Conservation (phyloP, 2,113 vertebrate genomes). For the Apodemus speciosus region DNA sequence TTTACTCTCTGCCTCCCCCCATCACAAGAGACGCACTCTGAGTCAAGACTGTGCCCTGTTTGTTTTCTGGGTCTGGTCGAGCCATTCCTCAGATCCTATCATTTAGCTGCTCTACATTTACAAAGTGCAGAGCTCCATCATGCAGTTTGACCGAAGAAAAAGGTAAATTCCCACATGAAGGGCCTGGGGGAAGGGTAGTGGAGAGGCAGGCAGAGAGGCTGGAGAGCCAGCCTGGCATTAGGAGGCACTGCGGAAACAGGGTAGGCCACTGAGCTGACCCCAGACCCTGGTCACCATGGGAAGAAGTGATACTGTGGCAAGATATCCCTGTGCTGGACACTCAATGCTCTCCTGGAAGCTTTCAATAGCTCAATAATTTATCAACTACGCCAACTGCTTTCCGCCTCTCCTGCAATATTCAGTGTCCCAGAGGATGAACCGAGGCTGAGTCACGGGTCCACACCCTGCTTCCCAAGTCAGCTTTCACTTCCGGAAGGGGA, state of each 20-base stretch:
- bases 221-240: not conserved
- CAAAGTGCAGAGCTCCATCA: not conserved
- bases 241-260: not conserved
- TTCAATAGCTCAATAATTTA: slow-evolving; percentile 43
- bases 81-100: not conserved
- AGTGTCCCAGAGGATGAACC: not conserved
- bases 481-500: not conserved
- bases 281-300: not conserved
- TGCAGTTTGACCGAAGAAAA: not conserved
- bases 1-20: slow-evolving; percentile 2
- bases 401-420: slow-evolving; percentile 15
- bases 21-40: not conserved
- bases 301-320: not conserved
- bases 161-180: not conserved
- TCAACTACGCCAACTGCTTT: not conserved
- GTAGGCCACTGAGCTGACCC: not conserved
- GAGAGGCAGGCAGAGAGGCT: not conserved
- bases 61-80: not conserved
- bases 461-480: not conserved
- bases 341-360: not conserved
- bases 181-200: no score
- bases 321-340: not conserved
- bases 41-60: not conserved
- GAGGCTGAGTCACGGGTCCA: not conserved
- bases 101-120: no score